Percentiles rank a stretch among this genome's conserved stretches.
These are phyloP conservation scores for Ametastegia equiseti DNA, from an alignment of 2,888 invertebrate genomes.

Conservation along the genomic window DNA sequence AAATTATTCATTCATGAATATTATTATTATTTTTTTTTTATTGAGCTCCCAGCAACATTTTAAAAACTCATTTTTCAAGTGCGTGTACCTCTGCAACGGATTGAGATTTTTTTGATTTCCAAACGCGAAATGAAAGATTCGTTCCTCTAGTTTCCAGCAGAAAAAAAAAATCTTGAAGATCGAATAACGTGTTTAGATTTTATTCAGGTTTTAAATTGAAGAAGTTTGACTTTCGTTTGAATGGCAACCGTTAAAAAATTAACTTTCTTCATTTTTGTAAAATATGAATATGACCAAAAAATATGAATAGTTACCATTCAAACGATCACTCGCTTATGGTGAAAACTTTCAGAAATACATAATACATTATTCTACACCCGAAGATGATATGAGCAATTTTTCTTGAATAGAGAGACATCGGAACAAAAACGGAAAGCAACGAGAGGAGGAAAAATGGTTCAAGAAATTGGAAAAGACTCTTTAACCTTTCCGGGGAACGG, in stretches of 20 bases:
- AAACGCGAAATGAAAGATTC: no score
- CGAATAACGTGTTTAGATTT: no score
- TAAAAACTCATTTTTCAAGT: no score
- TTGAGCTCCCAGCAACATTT: no score
- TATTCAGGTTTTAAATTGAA: no score
- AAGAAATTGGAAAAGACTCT: constrained; percentile 31
- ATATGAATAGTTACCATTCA: not conserved
- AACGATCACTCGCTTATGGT: not conserved
- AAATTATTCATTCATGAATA: no score
- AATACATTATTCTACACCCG: not conserved
- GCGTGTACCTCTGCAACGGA: no score
- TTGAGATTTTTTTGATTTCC: no score
- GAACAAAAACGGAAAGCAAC: not conserved
- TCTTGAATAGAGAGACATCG: not conserved
- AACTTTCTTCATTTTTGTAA: not conserved
- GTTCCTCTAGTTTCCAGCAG: no score
- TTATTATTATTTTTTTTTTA: no score
- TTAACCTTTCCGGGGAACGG: constrained; percentile 39
- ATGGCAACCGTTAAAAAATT: not conserved
- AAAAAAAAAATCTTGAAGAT: no score
- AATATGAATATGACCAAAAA: not conserved
- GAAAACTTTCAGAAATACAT: not conserved
- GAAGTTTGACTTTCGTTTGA: no score
- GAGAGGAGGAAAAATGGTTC: not conserved
- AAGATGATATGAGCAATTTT: not conserved